Percentiles rank a stretch among this genome's conserved stretches.
phyloP scores from a whole-genome alignment of 2,888 invertebrate species.

The Sericinus montela region DNA sequence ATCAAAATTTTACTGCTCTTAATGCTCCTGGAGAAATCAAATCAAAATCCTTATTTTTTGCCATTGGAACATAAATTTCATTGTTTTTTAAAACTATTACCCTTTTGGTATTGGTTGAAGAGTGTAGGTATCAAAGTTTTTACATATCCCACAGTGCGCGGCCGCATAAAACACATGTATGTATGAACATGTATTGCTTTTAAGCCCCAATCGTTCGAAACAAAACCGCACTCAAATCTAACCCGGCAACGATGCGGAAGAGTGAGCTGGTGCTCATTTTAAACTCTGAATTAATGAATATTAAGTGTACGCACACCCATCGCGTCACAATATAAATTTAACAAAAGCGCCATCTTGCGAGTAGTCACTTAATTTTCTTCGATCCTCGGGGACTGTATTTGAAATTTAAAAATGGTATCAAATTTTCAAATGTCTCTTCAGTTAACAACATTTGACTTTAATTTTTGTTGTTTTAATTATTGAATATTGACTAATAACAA shows the following conservation, averaged over 20 bases:
- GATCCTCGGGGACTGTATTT: conserved; percentile 28
- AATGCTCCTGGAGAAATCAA: too few species aligned
- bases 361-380: conserved; percentile 39
- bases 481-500: too few species aligned
- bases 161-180: not conserved
- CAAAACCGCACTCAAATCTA: conserved; percentile 43
- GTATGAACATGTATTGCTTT: conserved; percentile 1
- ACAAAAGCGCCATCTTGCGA: conserved; percentile 38
- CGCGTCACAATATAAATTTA: conserved; percentile 22
- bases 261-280: conserved; percentile 39
- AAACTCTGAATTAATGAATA: conserved; percentile 64
- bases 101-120: too few species aligned
- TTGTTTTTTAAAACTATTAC: too few species aligned
- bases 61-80: too few species aligned
- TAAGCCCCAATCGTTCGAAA: conserved; percentile 27
- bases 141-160: too few species aligned
- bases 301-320: conserved; percentile 52
- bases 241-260: conserved; percentile 47
- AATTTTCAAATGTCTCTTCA: not conserved
- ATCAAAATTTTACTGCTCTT: too few species aligned
- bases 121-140: too few species aligned
- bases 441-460: not conserved
- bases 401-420: conserved; percentile 16
- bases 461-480: not conserved
- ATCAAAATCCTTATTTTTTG: too few species aligned